Evolutionary conservation across 2,888 invertebrate genomes (phyloP), one percentile per base, ranked within the genome.

Genomic region (Rotaria magnacalcarata): DNA sequence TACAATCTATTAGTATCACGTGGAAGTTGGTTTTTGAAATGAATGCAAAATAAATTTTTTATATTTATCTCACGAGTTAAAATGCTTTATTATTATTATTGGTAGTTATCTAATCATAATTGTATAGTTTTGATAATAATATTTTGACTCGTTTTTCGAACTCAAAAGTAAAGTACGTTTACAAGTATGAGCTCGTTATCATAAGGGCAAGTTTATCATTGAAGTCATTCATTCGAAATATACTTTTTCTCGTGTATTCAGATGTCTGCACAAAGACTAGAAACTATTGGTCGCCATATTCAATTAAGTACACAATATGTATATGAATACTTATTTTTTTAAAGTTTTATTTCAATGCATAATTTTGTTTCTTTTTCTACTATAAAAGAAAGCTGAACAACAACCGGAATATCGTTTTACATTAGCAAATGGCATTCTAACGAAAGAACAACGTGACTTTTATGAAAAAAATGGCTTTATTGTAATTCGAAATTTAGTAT

Each of bases 401-500:
- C 27, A 27, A 34, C 67, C 27, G 3, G 67, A 67, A 27, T 67
- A 34, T 34, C 80, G 80, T 47, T 80, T 24, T 24, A 80, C 43
- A 41, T n/a, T 80, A 11, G 7, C 24, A 2, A 80, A 80, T 47
- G 80, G 80, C 47, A 47, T n/a, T 80, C n/a, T 80, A 80, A 41
- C 80, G 2, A 10, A 47, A 4, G 80, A 93, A 58, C 94, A 95
- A 90, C 90, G 93, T 54, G 89, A 92, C 85, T 95, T 94, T 90
- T 96, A 95, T 89, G 94, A 95, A 88, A 93, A 93, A 85, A 94
- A 96, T 92, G 96, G 96, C 1, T 96, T 93, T 89, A 89, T 96
- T 27, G 92, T 96, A 0, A 92, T 96, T 85, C 94, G 93, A 86
- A 93, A 93, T 85, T 91, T 95, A 27, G 93, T 95, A 27, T 92